Evolutionary conservation across 2,797 vertebrate genomes (phyloP).

Genomic region (Peromyscus melanophrys): DNA sequence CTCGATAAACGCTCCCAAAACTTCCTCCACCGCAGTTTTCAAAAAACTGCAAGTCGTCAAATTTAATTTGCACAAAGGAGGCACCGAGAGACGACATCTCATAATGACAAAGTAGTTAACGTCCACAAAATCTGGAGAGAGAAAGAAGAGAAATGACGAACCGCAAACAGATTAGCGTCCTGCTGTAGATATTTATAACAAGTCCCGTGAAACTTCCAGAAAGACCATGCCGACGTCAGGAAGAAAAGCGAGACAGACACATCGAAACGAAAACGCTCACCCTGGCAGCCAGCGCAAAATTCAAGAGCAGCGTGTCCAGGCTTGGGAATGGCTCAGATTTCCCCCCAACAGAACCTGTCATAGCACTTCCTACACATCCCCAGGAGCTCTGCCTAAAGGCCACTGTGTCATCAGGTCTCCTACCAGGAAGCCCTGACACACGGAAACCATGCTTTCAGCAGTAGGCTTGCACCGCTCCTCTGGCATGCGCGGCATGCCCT

Average conservation of each 20-base stretch:
- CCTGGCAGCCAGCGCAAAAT: slow-evolving; percentile 65
- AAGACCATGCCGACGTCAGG: not conserved
- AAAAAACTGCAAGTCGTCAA: slow-evolving; percentile 97
- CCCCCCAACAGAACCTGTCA: slow-evolving; percentile 63
- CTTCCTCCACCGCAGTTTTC: slow-evolving; percentile 99
- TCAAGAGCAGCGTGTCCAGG: slow-evolving; percentile 55
- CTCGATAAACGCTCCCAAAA: slow-evolving; percentile 99
- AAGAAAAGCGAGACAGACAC: slow-evolving; percentile 63
- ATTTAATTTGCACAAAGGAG: slow-evolving; percentile 99
- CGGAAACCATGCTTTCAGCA: slow-evolving; percentile 81
- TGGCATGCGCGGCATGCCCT: slow-evolving; percentile 89
- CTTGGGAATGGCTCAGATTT: slow-evolving; percentile 79
- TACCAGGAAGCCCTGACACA: slow-evolving; percentile 58
- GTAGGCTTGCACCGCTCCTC: slow-evolving; percentile 85
- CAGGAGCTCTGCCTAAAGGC: slow-evolving; percentile 71
- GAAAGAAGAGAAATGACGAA: slow-evolving; percentile 67
- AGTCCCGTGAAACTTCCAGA: slow-evolving; percentile 62
- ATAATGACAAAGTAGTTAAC: slow-evolving; percentile 94
- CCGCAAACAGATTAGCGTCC: slow-evolving; percentile 59
- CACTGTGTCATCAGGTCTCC: slow-evolving; percentile 80
- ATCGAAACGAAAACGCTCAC: slow-evolving; percentile 68
- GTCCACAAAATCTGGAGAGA: slow-evolving; percentile 91
- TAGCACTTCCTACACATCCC: slow-evolving; percentile 63
- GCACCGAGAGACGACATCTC: slow-evolving; percentile 97
- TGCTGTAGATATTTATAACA: not conserved